phyloP scores from a whole-genome alignment of 2,113 vertebrate genomes.

The Coptodon bakossiorum region DNA sequence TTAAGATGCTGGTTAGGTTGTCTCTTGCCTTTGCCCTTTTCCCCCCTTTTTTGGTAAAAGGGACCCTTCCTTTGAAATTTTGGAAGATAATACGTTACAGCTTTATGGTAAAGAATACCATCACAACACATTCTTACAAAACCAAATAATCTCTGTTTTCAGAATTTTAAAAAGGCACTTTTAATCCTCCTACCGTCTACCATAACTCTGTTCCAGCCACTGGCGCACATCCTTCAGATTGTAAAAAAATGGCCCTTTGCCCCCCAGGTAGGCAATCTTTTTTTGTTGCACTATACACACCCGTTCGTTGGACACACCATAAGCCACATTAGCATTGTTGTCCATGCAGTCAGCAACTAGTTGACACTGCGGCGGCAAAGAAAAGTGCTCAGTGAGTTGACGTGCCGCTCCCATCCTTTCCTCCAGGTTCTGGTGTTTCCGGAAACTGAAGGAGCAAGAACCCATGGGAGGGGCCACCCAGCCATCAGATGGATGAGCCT shows the following conservation, averaged over 20 bases:
- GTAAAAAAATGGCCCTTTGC: conserved; percentile 95
- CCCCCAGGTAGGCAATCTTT: conserved; percentile 90
- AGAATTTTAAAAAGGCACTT: background rate
- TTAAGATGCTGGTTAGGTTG: background rate
- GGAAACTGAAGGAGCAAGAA: conserved; percentile 81
- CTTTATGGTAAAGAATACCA: background rate
- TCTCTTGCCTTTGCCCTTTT: background rate
- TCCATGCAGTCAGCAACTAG: conserved; percentile 97
- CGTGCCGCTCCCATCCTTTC: conserved; percentile 86
- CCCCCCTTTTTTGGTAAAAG: background rate
- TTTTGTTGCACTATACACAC: conserved; percentile 92
- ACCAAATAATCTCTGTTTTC: background rate
- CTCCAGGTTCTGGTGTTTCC: conserved; percentile 86
- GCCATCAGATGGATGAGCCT: conserved; percentile 94
- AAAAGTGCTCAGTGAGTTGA: conserved; percentile 82
- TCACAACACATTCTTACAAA: background rate
- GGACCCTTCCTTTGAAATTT: background rate
- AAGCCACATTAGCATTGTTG: conserved; percentile 92
- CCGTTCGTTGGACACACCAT: conserved; percentile 90
- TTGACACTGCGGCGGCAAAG: conserved; percentile 87
- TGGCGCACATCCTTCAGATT: conserved; percentile 84
- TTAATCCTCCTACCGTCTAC: conserved; percentile 70
- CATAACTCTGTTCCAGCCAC: conserved; percentile 89
- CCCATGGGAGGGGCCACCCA: conserved; percentile 87
- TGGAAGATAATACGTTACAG: background rate